phyloP scores from a whole-genome alignment of 2,888 invertebrate species.

The Peribatodes rhomboidaria region DNA sequence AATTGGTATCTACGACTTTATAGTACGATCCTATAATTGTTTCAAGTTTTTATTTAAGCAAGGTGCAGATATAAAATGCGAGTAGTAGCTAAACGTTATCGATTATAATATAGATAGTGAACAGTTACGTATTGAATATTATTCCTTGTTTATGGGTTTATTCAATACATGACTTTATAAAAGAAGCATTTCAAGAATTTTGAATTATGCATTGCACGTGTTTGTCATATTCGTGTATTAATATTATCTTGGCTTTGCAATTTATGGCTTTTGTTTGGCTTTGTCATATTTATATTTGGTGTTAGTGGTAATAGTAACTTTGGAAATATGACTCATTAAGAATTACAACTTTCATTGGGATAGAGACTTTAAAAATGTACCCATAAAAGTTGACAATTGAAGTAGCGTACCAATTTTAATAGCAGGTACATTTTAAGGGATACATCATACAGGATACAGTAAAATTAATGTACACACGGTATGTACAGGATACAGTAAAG shows the following conservation, averaged over 20 bases:
- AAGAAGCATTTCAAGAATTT: conserved; percentile 13
- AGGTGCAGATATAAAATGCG: conserved; percentile 82
- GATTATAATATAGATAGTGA: conserved; percentile 61
- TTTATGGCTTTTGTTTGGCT: background rate
- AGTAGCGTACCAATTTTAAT: too few relatives aligned
- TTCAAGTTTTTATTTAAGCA: conserved; percentile 82
- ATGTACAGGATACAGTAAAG: too few relatives aligned
- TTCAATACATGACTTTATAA: conserved; percentile 31
- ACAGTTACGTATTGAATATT: conserved; percentile 33
- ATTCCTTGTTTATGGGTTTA: conserved; percentile 27
- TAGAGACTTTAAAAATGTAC: too few relatives aligned
- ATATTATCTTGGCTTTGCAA: background rate
- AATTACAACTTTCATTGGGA: too few relatives aligned
- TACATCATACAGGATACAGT: too few relatives aligned
- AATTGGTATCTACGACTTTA: conserved; percentile 74
- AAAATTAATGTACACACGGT: too few relatives aligned
- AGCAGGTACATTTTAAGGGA: too few relatives aligned
- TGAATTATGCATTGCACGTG: conserved; percentile 4
- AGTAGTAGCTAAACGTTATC: conserved; percentile 60
- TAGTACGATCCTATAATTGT: conserved; percentile 75
- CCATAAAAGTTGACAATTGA: too few relatives aligned
- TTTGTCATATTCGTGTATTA: background rate
- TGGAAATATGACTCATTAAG: too few relatives aligned
- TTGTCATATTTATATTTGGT: too few relatives aligned
- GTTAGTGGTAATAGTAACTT: too few relatives aligned